Conservation (phyloP, 2,113 vertebrate species). For the Petromus typicus region DNA sequence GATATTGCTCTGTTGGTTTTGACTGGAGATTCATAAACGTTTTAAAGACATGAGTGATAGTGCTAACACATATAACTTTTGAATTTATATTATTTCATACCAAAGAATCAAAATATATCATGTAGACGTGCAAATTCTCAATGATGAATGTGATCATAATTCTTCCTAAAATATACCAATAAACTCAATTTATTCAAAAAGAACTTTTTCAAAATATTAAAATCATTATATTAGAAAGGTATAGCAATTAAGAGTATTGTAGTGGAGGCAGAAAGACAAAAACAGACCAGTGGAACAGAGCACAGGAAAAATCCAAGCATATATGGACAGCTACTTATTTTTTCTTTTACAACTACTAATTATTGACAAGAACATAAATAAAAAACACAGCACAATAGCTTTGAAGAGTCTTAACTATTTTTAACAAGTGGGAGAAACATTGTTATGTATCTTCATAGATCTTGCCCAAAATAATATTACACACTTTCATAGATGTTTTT, state of each 20-base stretch:
- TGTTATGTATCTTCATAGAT: not conserved
- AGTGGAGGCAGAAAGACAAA: not conserved
- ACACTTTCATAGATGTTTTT: not conserved
- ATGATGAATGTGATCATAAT: too few relatives aligned
- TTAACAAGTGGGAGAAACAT: not conserved
- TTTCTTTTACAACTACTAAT: too few relatives aligned
- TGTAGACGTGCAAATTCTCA: too few relatives aligned
- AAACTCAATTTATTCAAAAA: too few relatives aligned
- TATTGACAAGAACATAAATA: not conserved
- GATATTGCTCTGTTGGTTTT: not conserved
- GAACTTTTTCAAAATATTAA: too few relatives aligned
- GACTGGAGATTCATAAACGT: not conserved
- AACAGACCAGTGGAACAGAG: not conserved
- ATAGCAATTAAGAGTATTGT: not conserved
- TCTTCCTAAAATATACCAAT: too few relatives aligned
- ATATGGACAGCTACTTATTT: too few relatives aligned
- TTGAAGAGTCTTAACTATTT: not conserved
- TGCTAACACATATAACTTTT: not conserved
- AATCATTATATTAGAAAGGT: not conserved
- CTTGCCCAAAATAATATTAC: not conserved
- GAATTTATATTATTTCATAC: not conserved
- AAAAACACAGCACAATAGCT: not conserved
- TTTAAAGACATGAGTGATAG: not conserved
- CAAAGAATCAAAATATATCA: too few relatives aligned
- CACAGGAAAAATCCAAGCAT: not conserved